Evolutionary conservation across 2,797 vertebrate species (phyloP), one percentile per base, ranked within the genome.

Genomic region (Myripristis jacobus): DNA sequence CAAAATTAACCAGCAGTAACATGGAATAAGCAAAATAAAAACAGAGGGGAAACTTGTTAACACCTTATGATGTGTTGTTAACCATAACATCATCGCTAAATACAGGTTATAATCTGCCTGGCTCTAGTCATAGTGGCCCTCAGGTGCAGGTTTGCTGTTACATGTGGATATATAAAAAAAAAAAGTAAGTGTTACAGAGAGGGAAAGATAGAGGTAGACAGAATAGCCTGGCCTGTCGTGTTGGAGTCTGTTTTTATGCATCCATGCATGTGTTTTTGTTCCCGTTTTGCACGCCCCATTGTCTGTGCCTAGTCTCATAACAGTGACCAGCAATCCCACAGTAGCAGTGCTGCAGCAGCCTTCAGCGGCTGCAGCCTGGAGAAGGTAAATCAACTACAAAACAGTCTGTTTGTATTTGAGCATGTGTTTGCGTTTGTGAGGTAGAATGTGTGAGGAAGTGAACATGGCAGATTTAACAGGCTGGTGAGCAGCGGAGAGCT

Each of bases 401-500:
- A 80, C 80, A 83, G 72, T 62, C 63, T 24, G 56, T 70, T 31
- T 71, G 66, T 85, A 68, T 72, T 4, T 81, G 61, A 66, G 73
- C 79, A 56, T 57, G 57, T 50, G 31, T 15, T 18, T 29, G 54
- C 24, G 55, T 59, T 53, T n/a, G 31, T 1, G 29, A 53, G 59
- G 55, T 36, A 41, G 74, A 61, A 64, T 70, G 77, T 76, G 70
- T 57, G 63, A 80, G 72, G 71, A 88, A 81, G 67, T 44, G 55
- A 83, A 85, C 86, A 83, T 77, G 81, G 77, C 79, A 85, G 81
- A 86, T 85, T 84, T 83, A 87, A 85, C 70, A 66, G 80, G 57
- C 74, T 58, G 24, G 44, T 79, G 71, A 80, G 56, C 77, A 87
- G 75, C 67, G 80, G 51, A 80, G 67, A 75, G 48, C 75, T 58